A percentile compares a stretch with the other conserved stretches of the same genome.
Conservation (phyloP, 2,888 invertebrate species). For the Campaea margaritaria region DNA sequence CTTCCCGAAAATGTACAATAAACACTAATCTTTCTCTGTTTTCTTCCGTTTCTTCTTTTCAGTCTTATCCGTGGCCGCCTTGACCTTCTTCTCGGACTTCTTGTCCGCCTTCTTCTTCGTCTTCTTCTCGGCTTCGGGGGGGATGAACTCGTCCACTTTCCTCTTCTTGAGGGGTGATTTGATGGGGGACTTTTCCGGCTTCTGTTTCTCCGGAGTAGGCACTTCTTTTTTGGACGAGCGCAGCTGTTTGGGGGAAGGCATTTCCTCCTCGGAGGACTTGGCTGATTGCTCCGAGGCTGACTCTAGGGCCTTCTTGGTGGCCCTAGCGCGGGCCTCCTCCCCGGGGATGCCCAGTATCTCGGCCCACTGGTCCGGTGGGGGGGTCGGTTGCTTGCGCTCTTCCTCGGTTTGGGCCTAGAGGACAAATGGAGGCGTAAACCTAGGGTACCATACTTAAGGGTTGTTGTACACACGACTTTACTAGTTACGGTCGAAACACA, state of each 20-base stretch:
- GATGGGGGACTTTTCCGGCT: constrained; percentile 53
- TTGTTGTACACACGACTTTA: not conserved
- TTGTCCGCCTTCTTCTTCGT: constrained; percentile 50
- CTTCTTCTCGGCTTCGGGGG: constrained; percentile 58
- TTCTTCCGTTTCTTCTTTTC: constrained; percentile 64
- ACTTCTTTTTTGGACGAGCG: constrained; percentile 70
- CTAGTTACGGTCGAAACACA: not conserved
- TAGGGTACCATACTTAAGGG: too few relatives aligned
- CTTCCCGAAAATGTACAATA: constrained; percentile 70
- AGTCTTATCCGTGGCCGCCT: constrained; percentile 45
- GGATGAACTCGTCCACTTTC: constrained; percentile 59
- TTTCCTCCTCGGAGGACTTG: constrained; percentile 39
- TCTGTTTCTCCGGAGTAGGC: constrained; percentile 53
- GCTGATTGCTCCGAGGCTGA: constrained; percentile 19
- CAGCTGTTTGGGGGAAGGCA: constrained; percentile 65
- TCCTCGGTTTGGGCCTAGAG: constrained; percentile 56
- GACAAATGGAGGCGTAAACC: constrained; percentile 12
- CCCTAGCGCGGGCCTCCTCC: constrained; percentile 47
- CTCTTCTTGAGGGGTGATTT: constrained; percentile 72
- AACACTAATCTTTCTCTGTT: constrained; percentile 80
- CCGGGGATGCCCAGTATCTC: constrained; percentile 79
- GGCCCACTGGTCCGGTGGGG: constrained; percentile 80
- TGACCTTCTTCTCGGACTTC: constrained; percentile 55
- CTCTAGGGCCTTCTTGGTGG: constrained; percentile 17
- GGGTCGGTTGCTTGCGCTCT: constrained; percentile 75